Conservation (phyloP, 2,797 vertebrate species). For the Echiichthys vipera region DNA sequence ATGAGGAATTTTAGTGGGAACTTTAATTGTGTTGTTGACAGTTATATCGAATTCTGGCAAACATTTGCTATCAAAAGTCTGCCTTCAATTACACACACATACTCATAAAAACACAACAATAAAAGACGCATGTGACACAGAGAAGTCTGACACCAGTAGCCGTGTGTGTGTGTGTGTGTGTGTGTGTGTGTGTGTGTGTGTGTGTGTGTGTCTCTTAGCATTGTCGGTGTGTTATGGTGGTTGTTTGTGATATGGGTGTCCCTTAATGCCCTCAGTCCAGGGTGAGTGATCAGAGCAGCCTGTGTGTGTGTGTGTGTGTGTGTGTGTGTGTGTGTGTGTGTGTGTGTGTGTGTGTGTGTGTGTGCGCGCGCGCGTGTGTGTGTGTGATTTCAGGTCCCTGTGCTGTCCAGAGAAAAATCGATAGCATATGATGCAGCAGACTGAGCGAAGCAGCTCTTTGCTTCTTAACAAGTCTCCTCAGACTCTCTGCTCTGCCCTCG, state of each 20-base stretch:
- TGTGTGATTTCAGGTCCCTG: not conserved
- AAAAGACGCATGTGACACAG: not conserved
- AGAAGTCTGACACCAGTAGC: not conserved
- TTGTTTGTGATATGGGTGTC: constrained; percentile 19
- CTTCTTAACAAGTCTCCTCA: constrained; percentile 66
- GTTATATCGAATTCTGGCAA: constrained; percentile 37
- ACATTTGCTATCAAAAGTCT: constrained; percentile 23
- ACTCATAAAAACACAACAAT: constrained; percentile 20
- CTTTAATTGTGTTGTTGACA: constrained; percentile 59
- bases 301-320: constrained; percentile 23
- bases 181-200: not conserved
- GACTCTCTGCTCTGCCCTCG: constrained; percentile 18
- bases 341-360: constrained; percentile 2
- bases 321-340: too few relatives aligned
- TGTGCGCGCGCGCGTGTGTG: not conserved
- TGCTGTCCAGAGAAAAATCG: constrained; percentile 38
- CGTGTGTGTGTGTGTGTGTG: not conserved
- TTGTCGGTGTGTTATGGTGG: constrained; percentile 5
- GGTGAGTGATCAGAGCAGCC: constrained; percentile 63
- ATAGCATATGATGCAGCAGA: constrained; percentile 43
- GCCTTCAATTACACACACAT: constrained; percentile 41
- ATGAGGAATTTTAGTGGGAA: constrained; percentile 44
- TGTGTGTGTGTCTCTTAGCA: not conserved
- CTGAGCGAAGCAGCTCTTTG: constrained; percentile 30
- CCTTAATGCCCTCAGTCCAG: constrained; percentile 33